Base-by-base conservation (phyloP, 2,797 vertebrate genomes). In the Emydoidea blandingii region DNA sequence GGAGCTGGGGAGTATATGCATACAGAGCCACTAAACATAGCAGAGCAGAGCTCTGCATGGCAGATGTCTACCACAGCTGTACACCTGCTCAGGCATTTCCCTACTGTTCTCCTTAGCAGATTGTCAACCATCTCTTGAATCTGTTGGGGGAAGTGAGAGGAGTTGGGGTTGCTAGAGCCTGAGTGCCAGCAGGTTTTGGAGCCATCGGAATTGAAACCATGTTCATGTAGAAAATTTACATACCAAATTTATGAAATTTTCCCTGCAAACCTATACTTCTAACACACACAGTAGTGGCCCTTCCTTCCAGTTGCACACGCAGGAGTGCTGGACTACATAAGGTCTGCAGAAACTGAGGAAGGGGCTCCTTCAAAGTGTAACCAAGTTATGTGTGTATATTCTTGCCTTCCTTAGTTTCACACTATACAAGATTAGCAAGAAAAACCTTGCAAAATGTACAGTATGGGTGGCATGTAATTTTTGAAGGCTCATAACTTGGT, bases 401-500 rank as follows among this genome's bases (percentile, higher is more conserved):
- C n/a, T 72, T 72, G 18, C 74, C 6, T 50, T 85, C 93, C 86
- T 16, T 81, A 23, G 44, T 78, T 78, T 27, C 44, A 47, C 4
- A 16, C 41, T 29, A 4, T 25, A 31, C 8, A 21, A 56, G 68
- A 47, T 29, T 81, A 56, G 47, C 23, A 21, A 14, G 83, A 80
- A 50, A 18, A 53, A 86, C 80, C 88, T 92, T 0, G 79, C 34
- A 79, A 19, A 15, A 14, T 65, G 12, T 82, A 1, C 31, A 83
- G 50, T 79, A 27, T 14, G 3, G 0, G 0, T 31, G 21, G 25
- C 62, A 87, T 87, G 29, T 88, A n/a, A 79, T 88, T 79, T 91
- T 92, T 65, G 25, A 27, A 94, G 65, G 52, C 52, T 94, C 27
- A 21, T 9, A 78, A 76, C 93, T 94, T 88, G 25, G 18, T 90